Conservation (phyloP, 2,113 vertebrate species). For the Balaeniceps rex region DNA sequence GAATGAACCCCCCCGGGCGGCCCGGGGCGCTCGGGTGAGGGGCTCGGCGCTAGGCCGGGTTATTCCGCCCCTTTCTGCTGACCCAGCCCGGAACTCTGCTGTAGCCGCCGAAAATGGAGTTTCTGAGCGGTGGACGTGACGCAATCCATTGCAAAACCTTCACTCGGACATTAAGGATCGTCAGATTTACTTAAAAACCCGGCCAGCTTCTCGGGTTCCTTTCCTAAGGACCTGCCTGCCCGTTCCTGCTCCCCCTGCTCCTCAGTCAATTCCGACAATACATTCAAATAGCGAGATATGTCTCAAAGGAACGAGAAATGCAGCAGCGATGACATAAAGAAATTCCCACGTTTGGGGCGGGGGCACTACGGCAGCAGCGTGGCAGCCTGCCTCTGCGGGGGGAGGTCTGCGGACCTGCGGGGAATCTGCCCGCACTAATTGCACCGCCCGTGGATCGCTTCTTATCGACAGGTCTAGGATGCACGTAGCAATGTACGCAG, state of each 20-base stretch:
- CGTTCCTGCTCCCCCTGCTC: neutral
- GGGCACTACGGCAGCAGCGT: neutral
- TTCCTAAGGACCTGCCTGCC: neutral
- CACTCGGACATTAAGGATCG: neutral
- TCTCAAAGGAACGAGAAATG: neutral
- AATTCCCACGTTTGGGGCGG: too few species aligned
- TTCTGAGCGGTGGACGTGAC: neutral
- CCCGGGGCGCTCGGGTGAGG: too few species aligned
- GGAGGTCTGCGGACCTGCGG: neutral
- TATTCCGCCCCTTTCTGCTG: neutral
- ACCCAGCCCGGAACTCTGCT: neutral
- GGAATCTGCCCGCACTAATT: neutral
- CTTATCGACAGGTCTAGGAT: too few species aligned
- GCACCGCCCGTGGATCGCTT: neutral
- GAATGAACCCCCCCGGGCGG: too few species aligned
- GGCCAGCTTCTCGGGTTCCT: neutral
- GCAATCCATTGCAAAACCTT: neutral
- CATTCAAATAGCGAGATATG: neutral
- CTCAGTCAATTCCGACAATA: neutral
- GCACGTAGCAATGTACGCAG: rapidly evolving
- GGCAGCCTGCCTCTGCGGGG: neutral
- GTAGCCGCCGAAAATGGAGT: neutral
- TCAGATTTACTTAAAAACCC: neutral
- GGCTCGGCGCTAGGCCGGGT: rapidly evolving
- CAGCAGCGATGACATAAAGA: neutral